A percentile compares a stretch with the other conserved stretches of the same genome.
These are phyloP conservation scores for Philantomba maxwellii DNA, from an alignment of 2,113 vertebrate species.

Conservation along the genomic window DNA sequence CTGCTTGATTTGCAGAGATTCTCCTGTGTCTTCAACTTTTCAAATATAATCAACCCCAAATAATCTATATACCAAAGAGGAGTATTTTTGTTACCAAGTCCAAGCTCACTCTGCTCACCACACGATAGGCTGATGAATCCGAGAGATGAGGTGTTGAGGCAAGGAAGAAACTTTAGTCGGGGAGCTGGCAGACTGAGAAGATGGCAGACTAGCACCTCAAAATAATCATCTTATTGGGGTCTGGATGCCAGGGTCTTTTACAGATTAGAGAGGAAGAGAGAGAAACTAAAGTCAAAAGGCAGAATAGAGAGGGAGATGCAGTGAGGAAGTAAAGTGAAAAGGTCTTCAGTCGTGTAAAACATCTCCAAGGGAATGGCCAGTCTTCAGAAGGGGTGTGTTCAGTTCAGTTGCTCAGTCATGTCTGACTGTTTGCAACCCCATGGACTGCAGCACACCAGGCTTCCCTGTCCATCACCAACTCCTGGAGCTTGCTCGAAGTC, in stretches of 20 bases:
- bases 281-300: background rate
- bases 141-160: background rate
- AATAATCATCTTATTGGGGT: background rate
- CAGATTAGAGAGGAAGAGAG: background rate
- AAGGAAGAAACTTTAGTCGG: background rate
- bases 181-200: background rate
- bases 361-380: background rate
- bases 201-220: background rate
- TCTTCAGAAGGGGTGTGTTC: background rate
- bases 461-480: background rate
- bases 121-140: rapidly evolving
- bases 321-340: background rate
- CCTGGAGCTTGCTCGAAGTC: background rate
- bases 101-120: background rate
- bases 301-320: background rate
- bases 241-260: background rate
- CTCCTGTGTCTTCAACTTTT: background rate
- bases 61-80: background rate
- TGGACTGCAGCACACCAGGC: background rate
- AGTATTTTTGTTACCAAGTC: background rate
- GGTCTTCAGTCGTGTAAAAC: background rate
- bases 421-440: background rate
- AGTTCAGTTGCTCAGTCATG: background rate
- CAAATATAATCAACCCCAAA: background rate
- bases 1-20: background rate